phyloP scores from a whole-genome alignment of 2,797 vertebrate species.

The Setipinna tenuifilis region DNA sequence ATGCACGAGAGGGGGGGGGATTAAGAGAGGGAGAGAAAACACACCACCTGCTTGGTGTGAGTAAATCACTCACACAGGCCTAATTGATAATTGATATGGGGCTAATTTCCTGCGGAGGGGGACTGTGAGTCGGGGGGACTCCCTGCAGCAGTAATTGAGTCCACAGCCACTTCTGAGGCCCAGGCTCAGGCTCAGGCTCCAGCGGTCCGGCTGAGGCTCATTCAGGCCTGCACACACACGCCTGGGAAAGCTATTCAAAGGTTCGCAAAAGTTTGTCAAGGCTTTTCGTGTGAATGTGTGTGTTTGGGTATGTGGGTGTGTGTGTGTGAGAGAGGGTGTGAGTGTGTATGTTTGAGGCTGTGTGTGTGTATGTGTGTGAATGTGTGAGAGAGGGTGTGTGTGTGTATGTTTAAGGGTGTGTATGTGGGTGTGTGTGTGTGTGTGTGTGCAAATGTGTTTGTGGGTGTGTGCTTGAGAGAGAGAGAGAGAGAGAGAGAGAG shows the following conservation, averaged over 20 bases:
- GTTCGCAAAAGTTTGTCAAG: not conserved
- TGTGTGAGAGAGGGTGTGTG: not conserved
- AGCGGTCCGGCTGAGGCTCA: conserved; percentile 40
- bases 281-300: not conserved
- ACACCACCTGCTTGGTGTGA: conserved; percentile 57
- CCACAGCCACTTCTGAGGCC: conserved; percentile 42
- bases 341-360: not conserved
- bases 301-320: not conserved
- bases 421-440: not conserved
- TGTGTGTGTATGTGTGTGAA: not conserved
- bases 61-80: conserved; percentile 63
- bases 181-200: conserved; percentile 25
- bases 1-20: not conserved
- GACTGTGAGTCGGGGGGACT: conserved; percentile 58
- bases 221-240: conserved; percentile 23
- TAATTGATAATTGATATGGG: conserved; percentile 69
- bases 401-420: not conserved
- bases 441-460: not conserved
- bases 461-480: not conserved
- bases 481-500: no score
- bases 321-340: not conserved
- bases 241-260: conserved; percentile 48
- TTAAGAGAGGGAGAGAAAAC: conserved; percentile 26
- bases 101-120: conserved; percentile 66
- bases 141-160: conserved; percentile 54